phyloP scores from a whole-genome alignment of 1,140 invertebrate genomes.

The Procambarus virginalis region DNA sequence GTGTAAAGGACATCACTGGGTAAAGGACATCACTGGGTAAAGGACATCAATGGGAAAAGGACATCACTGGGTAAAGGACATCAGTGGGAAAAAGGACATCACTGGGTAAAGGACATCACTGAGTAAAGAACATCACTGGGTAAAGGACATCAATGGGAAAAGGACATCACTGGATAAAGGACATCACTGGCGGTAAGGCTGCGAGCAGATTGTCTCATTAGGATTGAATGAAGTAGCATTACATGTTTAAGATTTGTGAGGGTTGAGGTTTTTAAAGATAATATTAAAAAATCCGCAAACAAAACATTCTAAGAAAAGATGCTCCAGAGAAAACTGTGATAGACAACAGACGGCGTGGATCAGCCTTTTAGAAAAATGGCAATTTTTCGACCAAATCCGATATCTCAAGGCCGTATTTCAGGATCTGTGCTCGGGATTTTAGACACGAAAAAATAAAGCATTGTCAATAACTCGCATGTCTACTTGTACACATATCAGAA shows the following conservation, averaged over 20 bases:
- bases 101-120: no score
- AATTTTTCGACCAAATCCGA: neutral
- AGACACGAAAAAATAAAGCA: neutral
- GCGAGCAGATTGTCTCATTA: neutral
- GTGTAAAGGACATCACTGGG: no score
- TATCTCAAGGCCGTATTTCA: neutral
- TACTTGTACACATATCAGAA: neutral
- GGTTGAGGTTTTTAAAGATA: neutral
- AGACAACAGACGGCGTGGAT: constrained; percentile 14
- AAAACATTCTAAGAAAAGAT: neutral
- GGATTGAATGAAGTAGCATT: neutral
- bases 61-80: no score
- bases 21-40: no score
- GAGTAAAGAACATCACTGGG: no score
- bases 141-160: no score
- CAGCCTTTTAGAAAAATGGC: neutral
- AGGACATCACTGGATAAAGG: no score
- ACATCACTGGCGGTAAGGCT: no score
- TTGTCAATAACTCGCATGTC: neutral
- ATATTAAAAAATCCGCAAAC: neutral
- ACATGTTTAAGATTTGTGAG: neutral
- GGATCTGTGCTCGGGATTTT: neutral
- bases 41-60: no score
- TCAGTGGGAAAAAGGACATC: no score
- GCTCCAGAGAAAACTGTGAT: neutral